A percentile compares a stretch with the other conserved stretches of the same genome.
These are phyloP conservation scores for Centroberyx gerrardi DNA, from an alignment of 2,797 vertebrate species.

Conservation along the genomic window DNA sequence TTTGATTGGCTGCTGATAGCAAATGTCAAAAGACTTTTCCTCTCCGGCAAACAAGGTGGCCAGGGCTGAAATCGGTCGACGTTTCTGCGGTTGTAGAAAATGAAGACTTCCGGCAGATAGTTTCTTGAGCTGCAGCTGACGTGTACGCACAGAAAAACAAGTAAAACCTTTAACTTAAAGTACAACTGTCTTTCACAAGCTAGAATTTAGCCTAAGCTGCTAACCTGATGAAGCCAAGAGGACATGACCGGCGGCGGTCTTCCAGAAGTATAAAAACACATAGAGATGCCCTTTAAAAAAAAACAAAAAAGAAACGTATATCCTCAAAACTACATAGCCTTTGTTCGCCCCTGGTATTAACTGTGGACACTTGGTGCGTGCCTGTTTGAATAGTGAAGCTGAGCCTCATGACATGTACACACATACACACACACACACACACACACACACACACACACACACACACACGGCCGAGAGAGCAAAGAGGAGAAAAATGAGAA, in stretches of 20 bases:
- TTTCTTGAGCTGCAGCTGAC: background rate
- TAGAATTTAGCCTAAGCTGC: slow-evolving; percentile 8
- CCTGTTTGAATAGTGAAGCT: slow-evolving; percentile 36
- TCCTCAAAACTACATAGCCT: slow-evolving; percentile 25
- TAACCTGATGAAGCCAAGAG: slow-evolving; percentile 59
- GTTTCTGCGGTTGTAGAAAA: no score
- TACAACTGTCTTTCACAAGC: background rate
- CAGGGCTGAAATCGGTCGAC: no score
- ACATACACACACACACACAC: slow-evolving; percentile 19
- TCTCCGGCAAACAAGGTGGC: no score
- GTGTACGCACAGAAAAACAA: background rate
- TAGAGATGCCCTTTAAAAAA: slow-evolving; percentile 30
- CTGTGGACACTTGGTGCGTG: slow-evolving; percentile 20
- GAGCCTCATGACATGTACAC: slow-evolving; percentile 9
- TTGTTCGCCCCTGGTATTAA: slow-evolving; percentile 45
- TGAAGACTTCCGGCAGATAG: no score
- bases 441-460: slow-evolving; percentile 3
- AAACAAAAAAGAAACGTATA: background rate
- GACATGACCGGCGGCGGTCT: slow-evolving; percentile 53
- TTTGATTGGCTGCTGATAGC: no score
- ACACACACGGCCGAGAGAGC: slow-evolving; percentile 5
- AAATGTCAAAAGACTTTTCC: no score
- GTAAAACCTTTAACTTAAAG: background rate
- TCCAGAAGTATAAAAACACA: slow-evolving; percentile 67
- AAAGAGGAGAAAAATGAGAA: slow-evolving; percentile 61